Conservation (phyloP, 2,888 invertebrate genomes). For the Hylaea fasciaria region DNA sequence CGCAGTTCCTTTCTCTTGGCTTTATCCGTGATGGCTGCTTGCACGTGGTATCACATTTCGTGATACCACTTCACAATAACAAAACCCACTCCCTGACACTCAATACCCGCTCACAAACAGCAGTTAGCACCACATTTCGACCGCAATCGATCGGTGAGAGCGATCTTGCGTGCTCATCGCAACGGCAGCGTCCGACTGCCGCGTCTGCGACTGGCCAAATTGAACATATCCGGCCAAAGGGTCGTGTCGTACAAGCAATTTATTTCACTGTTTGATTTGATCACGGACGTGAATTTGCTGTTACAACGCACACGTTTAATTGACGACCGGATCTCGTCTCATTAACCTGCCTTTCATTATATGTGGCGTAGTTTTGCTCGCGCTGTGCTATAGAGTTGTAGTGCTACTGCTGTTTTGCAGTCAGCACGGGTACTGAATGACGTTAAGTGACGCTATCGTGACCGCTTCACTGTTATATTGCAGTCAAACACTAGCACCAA, state of each 20-base stretch:
- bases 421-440: too few relatives aligned
- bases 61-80: constrained; percentile 69
- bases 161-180: constrained; percentile 48
- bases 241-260: constrained; percentile 83
- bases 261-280: constrained; percentile 78
- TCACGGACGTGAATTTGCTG: constrained; percentile 47
- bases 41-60: constrained; percentile 78
- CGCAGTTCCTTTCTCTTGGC: constrained; percentile 68
- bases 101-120: neutral
- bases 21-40: constrained; percentile 71
- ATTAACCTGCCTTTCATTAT: constrained; percentile 33
- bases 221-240: constrained; percentile 82
- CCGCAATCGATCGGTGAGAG: constrained; percentile 38
- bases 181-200: constrained; percentile 68
- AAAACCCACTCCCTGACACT: constrained; percentile 27
- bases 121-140: constrained; percentile 7
- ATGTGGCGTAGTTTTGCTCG: constrained; percentile 12
- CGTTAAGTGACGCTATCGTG: too few relatives aligned
- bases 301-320: constrained; percentile 38
- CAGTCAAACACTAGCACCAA: too few relatives aligned
- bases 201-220: constrained; percentile 69
- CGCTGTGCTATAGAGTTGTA: too few relatives aligned
- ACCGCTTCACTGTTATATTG: too few relatives aligned
- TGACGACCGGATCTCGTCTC: constrained; percentile 35
- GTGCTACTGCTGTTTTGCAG: too few relatives aligned